phyloP scores from a whole-genome alignment of 1,140 invertebrate genomes.

The Zaprionus vittiger region DNA sequence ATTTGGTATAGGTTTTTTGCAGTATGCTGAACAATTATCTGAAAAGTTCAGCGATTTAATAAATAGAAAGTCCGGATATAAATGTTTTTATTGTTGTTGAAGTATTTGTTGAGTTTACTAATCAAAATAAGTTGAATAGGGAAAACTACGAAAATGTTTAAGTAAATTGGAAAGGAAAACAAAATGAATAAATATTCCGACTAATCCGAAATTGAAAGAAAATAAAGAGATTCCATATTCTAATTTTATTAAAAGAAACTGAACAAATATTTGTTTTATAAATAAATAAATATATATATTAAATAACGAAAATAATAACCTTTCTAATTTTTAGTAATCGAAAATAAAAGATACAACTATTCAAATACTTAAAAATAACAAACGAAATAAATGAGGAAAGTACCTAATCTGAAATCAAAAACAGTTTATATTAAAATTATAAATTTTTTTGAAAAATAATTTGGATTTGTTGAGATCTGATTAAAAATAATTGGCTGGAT shows the following conservation, averaged over 20 bases:
- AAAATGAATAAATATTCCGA: neutral
- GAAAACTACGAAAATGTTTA: neutral
- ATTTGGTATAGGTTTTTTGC: no score
- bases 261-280: neutral
- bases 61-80: neutral
- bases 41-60: no score
- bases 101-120: neutral
- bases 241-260: no score
- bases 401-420: no score
- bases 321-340: no score
- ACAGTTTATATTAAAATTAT: neutral
- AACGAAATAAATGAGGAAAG: neutral
- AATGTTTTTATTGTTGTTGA: neutral
- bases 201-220: neutral
- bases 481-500: slow-evolving; percentile 24
- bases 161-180: neutral
- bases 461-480: neutral
- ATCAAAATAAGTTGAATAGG: neutral
- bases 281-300: neutral
- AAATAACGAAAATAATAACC: neutral
- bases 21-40: no score
- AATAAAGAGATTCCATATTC: no score
- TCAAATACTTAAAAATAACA: neutral
- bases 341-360: neutral
- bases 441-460: no score